Conservation (phyloP, 1,140 invertebrate species). For the Polypedilum pembai region DNA sequence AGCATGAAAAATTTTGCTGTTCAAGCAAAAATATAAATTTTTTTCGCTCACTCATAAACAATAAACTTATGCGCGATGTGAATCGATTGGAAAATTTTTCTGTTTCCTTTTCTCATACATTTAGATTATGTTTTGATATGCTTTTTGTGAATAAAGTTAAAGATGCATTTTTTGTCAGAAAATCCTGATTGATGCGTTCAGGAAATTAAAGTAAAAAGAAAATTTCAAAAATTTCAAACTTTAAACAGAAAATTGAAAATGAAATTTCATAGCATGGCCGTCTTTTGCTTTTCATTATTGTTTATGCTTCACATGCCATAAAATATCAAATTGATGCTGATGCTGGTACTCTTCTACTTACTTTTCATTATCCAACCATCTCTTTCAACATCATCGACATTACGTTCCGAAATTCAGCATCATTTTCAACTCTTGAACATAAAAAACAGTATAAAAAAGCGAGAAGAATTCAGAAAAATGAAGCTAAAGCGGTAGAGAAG, state of each 20-base stretch:
- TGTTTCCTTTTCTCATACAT: not conserved
- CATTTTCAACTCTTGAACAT: not conserved
- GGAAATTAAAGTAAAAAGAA: too few relatives aligned
- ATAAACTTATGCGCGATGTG: constrained; percentile 3
- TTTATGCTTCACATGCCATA: not conserved
- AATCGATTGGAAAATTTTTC: not conserved
- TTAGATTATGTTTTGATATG: too few relatives aligned
- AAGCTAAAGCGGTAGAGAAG: not conserved
- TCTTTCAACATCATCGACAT: not conserved
- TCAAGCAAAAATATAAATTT: not conserved
- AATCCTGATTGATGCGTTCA: too few relatives aligned
- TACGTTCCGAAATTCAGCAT: not conserved
- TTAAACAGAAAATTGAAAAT: too few relatives aligned
- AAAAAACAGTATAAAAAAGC: not conserved
- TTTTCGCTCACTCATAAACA: not conserved
- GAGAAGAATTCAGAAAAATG: not conserved
- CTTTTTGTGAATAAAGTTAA: too few relatives aligned
- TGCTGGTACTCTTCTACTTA: not conserved
- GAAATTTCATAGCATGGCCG: too few relatives aligned
- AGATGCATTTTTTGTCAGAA: too few relatives aligned
- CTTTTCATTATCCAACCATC: not conserved
- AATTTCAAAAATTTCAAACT: too few relatives aligned
- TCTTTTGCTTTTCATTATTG: too few relatives aligned
- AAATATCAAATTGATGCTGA: not conserved
- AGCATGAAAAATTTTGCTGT: not conserved